These are phyloP conservation scores for Rotaria magnacalcarata DNA, from an alignment of 2,888 invertebrate genomes.

Conservation along the genomic window DNA sequence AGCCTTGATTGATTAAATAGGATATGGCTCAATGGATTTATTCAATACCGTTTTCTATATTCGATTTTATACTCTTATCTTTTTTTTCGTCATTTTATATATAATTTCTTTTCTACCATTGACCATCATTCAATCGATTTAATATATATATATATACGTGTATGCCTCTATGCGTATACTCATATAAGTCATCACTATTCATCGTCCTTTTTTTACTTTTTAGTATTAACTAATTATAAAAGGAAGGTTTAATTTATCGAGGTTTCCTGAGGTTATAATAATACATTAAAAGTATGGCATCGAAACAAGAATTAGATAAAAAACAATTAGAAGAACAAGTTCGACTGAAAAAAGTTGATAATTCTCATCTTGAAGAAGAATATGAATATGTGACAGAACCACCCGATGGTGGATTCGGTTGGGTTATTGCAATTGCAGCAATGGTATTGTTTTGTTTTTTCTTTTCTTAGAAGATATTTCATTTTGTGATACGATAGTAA, in stretches of 20 bases:
- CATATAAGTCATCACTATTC: no score
- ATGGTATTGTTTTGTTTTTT: conserved; percentile 30
- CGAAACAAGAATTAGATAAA: background rate
- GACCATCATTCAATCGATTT: no score
- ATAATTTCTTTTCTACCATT: background rate
- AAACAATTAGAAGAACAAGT: background rate
- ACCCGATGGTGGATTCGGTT: conserved; percentile 46
- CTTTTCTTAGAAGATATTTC: no score
- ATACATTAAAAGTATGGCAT: background rate
- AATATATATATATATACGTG: no score
- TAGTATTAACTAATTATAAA: background rate
- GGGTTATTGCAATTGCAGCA: conserved; percentile 41
- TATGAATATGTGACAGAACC: background rate
- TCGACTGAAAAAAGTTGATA: background rate
- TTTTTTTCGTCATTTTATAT: background rate
- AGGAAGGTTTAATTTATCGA: no score
- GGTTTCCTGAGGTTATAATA: background rate
- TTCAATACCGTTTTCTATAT: background rate
- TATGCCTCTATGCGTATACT: no score
- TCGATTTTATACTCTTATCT: background rate
- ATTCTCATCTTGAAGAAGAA: background rate
- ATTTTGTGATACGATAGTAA: background rate
- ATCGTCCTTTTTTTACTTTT: no score
- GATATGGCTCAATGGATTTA: background rate
- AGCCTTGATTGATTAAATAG: background rate